Evolutionary conservation across 2,888 invertebrate genomes (phyloP), one percentile per base, ranked within the genome.

Genomic region (Perithous albicinctus): DNA sequence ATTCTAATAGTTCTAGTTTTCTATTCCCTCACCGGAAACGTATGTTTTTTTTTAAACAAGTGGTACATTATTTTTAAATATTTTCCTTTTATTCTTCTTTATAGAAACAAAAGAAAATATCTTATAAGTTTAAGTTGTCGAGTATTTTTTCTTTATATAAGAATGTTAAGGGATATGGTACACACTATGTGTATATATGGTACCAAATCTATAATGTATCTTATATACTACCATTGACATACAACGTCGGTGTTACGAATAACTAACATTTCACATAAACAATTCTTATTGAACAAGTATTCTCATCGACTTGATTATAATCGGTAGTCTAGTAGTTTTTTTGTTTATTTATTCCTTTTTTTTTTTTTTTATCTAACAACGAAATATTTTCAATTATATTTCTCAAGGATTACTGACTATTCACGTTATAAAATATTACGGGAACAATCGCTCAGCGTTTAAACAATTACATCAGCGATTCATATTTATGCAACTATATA

Each of bases 301-400:
- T 75, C 74, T 67, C 43, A 73, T 74, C 61, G 15, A 73, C 43
- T 51, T 54, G 80, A 73, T 73, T 70, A 32, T 67, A 69, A 69
- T 69, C 54, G 56, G 64, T 78, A 70, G 32, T 46, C 81, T 74
- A 70, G 64, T 59, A 78, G 69, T 59, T 59, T 18, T 56, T n/a
- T n/a, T n/a, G 1, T 18, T 54, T 56, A 7, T 64, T 32, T 63
- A 7, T 61, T 87, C 63, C 72, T 87, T 87, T 63, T 90, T 87
- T 63, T 90, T 87, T 82, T 90, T 91, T 38, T 88, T 90, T 56
- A 90, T 88, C 82, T 88, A 76, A 72, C 66, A 73, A 82, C 67
- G 59, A 76, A 72, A 63, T 23, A 32, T 20, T 74, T 48, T 59
- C 48, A 41, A 61, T 67, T 29, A 59, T 51, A n/a, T 67, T 54